Conservation (phyloP, 2,113 vertebrate genomes). For the Eurypyga helias region DNA sequence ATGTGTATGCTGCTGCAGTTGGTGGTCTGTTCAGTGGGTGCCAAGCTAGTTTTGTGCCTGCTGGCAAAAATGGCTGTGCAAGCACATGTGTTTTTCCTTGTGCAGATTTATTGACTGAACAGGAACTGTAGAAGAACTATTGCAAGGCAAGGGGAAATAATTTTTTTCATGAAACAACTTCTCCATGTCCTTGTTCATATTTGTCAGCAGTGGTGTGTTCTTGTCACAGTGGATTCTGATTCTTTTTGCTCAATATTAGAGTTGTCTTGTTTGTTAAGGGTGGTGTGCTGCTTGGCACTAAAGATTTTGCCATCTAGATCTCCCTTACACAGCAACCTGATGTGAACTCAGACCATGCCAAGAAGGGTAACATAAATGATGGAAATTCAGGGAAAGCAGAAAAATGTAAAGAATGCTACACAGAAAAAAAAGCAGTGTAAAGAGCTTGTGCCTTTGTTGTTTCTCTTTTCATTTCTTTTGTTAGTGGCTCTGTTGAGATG, state of each 20-base stretch:
- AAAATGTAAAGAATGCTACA: background rate
- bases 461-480: background rate
- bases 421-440: background rate
- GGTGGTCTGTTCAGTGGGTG: background rate
- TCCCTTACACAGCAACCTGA: background rate
- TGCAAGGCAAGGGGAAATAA: background rate
- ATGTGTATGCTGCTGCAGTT: background rate
- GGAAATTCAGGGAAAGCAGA: background rate
- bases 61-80: background rate
- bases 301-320: background rate
- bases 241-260: background rate
- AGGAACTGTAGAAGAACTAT: background rate
- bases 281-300: background rate
- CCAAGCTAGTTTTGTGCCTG: constrained; percentile 33
- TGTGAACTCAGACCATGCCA: background rate
- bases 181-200: background rate
- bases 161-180: background rate
- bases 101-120: constrained; percentile 24
- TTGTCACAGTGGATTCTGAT: background rate
- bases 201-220: background rate
- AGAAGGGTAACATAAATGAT: background rate
- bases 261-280: background rate
- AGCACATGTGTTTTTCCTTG: constrained; percentile 5
- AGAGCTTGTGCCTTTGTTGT: background rate
- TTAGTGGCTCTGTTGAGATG: background rate